These are phyloP conservation scores for Sceloporus undulatus DNA, from an alignment of 2,113 vertebrate genomes.

Conservation along the genomic window DNA sequence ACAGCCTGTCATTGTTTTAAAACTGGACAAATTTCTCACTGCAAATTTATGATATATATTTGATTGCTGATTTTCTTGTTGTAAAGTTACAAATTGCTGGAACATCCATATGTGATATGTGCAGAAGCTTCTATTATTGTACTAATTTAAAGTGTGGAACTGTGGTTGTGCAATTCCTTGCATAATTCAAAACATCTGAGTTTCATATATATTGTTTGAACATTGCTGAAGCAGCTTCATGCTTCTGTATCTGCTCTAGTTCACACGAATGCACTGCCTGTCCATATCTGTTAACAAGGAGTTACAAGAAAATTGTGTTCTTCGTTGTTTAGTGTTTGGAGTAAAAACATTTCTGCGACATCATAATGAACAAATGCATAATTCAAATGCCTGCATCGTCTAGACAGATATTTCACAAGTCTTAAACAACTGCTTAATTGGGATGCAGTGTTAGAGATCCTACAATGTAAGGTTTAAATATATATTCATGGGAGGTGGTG, in stretches of 20 bases:
- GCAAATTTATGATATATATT: not conserved
- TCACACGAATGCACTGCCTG: constrained; percentile 15
- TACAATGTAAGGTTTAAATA: too few relatives aligned
- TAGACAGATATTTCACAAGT: not conserved
- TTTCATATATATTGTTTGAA: not conserved
- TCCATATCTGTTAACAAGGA: constrained; percentile 2
- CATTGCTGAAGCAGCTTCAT: not conserved
- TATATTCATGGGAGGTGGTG: too few relatives aligned
- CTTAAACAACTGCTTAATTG: too few relatives aligned
- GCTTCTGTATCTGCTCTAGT: constrained; percentile 3
- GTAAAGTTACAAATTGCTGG: not conserved
- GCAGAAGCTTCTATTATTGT: not conserved
- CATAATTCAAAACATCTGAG: constrained; percentile 12
- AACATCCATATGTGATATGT: not conserved
- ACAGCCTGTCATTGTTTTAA: too few relatives aligned
- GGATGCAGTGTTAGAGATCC: too few relatives aligned
- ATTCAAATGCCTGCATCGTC: not conserved
- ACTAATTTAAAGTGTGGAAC: not conserved
- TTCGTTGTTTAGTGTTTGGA: not conserved
- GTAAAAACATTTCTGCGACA: not conserved
- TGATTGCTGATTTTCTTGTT: not conserved
- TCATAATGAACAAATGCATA: not conserved
- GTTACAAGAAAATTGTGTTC: not conserved
- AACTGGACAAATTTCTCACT: not conserved
- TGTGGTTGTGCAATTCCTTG: not conserved